Base-by-base conservation (phyloP, 1,140 invertebrate species). In the Temnothorax longispinosus region DNA sequence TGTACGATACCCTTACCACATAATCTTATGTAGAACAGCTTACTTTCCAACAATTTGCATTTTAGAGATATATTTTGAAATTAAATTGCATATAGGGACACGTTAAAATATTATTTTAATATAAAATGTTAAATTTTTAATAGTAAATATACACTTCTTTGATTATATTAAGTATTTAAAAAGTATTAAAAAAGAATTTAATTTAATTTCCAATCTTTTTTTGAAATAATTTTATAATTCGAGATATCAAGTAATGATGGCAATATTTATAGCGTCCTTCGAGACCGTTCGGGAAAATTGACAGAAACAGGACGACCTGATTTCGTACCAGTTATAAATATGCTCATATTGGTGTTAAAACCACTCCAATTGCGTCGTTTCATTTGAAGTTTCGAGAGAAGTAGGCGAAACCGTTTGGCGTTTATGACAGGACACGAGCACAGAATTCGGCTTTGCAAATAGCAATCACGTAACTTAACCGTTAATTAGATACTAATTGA, bases 401-500 rank as follows among this genome's bases (percentile, higher is more conserved):
- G 7, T 8, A 21, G n/a, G 21, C 67, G n/a, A 47, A 69, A 44
- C 13, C 76, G 18, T 32, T 41, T 75, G 52, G 58, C 27, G 47
- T 35, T 72, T 72, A 10, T 18, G 54, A 65, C 21, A 15, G 32
- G 44, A 44, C 38, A n/a, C 38, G 32, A 32, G 13, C 18, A 18
- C 52, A 71, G 52, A 32, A 35, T 71, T 82, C 38, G 41, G 18
- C 58, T 44, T 32, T 6, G 27, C 64, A 21, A 38, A 75, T 56
- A 52, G 50, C 52, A 60, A 86, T 64, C 69, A 69, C 80, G 62
- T 89, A 87, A 82, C 47, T 76, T 47, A 41, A 64, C 56, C 89
- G 82, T 88, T 88, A 91, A 88, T 88, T 86, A 67, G 47, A 67
- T 69, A 84, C 77, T 82, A 81, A 91, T 88, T 90, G 86, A 90